A percentile compares a stretch with the other conserved stretches of the same genome.
Evolutionary conservation across 2,797 vertebrate genomes (phyloP).

Genomic region (Selene dorsalis): DNA sequence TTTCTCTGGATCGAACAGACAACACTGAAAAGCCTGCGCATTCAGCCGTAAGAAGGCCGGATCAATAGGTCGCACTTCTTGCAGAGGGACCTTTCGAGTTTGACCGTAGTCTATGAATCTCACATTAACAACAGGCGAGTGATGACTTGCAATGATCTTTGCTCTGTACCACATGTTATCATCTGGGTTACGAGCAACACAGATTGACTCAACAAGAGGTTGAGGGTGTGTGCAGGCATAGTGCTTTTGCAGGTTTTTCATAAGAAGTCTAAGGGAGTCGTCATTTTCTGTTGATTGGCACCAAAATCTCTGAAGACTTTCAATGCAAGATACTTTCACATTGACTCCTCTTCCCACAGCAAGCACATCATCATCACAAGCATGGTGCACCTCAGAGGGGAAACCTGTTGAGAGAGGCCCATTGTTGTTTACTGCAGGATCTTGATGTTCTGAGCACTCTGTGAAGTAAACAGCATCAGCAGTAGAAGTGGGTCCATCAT

Average conservation of each 20-base stretch:
- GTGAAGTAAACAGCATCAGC: conserved; percentile 3
- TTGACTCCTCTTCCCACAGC: conserved; percentile 83
- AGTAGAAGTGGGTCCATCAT: background rate
- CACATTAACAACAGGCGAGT: conserved; percentile 79
- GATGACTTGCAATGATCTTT: conserved; percentile 43
- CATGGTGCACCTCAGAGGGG: conserved; percentile 30
- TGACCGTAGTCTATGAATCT: conserved; percentile 88
- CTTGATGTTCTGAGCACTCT: conserved; percentile 10
- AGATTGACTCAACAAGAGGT: conserved; percentile 52
- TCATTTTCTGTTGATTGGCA: conserved; percentile 83
- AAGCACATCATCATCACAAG: conserved; percentile 63
- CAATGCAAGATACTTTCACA: conserved; percentile 84
- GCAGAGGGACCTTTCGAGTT: conserved; percentile 53
- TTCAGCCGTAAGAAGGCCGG: conserved; percentile 57
- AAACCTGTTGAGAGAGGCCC: conserved; percentile 22
- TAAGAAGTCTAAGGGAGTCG: conserved; percentile 77
- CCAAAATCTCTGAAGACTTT: conserved; percentile 88
- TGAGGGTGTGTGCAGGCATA: conserved; percentile 32
- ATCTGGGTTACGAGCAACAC: conserved; percentile 60
- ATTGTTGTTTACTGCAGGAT: conserved; percentile 4
- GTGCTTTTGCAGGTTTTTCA: conserved; percentile 84
- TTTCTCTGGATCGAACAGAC: conserved; percentile 29
- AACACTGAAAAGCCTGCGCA: conserved; percentile 67
- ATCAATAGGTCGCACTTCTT: conserved; percentile 61
- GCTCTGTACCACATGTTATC: conserved; percentile 69